Evolutionary conservation across 2,113 vertebrate genomes (phyloP), one percentile per base, ranked within the genome.

Genomic region (Equus quagga): DNA sequence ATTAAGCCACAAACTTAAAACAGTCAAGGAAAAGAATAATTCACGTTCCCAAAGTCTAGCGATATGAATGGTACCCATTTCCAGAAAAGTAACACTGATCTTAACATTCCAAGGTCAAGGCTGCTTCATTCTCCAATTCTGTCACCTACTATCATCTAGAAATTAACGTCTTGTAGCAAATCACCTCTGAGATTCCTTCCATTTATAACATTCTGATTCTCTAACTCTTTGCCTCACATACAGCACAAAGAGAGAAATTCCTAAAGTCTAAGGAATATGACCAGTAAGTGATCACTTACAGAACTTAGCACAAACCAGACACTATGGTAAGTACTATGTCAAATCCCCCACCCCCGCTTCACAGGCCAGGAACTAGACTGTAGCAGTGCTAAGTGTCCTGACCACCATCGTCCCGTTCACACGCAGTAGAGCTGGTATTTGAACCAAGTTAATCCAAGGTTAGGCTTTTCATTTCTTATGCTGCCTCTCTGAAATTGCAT

Each of bases 401-500:
- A 94, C 44, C 51, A 82, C 92, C 96, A 86, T 36, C 75, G 84
- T 49, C 24, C 72, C 69, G 33, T 36, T 82, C 6, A 54, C 12
- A 5, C 78, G 17, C 62, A 96, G 54, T 0, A 70, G 13, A 76
- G 18, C 11, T 75, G 26, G 4, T 36, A 73, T n/a, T 62, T 72
- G 72, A 97, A 84, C 58, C 44, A 93, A 5, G 64, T 70, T 70
- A 60, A 89, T 69, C n/a, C 36, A 19, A 87, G 54, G 64, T 28
- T 23, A 93, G 44, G 33, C 51, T 95, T 82, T 89, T 88, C 83
- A 81, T 78, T 88, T 96, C 70, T 67, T 90, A 67, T 75, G 26
- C 6, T 84, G 26, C 36, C 75, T 90, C 75, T 88, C 46, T 65
- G 65, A 92, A 82, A 92, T 3, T 82, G 24, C 17, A 92, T 73